A percentile compares a stretch with the other conserved stretches of the same genome.
Conservation (phyloP, 2,113 vertebrate species). For the Gasterosteus nipponicus region DNA sequence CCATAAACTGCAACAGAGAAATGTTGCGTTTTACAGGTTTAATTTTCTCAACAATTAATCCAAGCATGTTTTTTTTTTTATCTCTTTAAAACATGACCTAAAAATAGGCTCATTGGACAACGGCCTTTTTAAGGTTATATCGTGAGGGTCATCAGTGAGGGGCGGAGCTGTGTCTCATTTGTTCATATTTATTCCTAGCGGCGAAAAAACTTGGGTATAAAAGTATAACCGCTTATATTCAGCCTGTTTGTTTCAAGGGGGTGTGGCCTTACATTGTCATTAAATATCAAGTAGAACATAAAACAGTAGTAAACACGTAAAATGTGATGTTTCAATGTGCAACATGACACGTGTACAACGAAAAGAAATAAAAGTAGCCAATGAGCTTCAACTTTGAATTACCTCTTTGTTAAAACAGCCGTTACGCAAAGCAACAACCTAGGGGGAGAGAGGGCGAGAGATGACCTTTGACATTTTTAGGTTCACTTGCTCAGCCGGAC, state of each 20-base stretch:
- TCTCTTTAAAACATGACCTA: slow-evolving; percentile 53
- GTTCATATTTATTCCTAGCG: not conserved
- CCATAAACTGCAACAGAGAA: not conserved
- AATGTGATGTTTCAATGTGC: not conserved
- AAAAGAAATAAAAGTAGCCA: not conserved
- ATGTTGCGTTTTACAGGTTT: not conserved
- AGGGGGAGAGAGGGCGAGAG: not conserved
- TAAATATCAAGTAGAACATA: not conserved
- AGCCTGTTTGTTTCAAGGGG: not conserved
- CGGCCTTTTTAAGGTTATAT: slow-evolving; percentile 79
- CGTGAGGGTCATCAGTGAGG: slow-evolving; percentile 24
- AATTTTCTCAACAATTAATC: slow-evolving; percentile 16
- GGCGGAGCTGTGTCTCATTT: slow-evolving; percentile 39
- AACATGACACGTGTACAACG: not conserved
- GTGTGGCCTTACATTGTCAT: not conserved
- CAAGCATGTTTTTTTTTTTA: not conserved
- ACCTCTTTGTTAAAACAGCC: not conserved
- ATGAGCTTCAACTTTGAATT: not conserved
- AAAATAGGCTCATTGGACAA: slow-evolving; percentile 73
- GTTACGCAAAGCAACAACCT: slow-evolving; percentile 6
- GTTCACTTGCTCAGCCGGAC: slow-evolving; percentile 9
- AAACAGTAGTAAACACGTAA: not conserved
- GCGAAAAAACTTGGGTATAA: not conserved
- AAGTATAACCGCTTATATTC: not conserved
- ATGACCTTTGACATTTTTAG: slow-evolving; percentile 62